Evolutionary conservation across 1,140 invertebrate genomes (phyloP).

Genomic region (Paracyclopina nana): DNA sequence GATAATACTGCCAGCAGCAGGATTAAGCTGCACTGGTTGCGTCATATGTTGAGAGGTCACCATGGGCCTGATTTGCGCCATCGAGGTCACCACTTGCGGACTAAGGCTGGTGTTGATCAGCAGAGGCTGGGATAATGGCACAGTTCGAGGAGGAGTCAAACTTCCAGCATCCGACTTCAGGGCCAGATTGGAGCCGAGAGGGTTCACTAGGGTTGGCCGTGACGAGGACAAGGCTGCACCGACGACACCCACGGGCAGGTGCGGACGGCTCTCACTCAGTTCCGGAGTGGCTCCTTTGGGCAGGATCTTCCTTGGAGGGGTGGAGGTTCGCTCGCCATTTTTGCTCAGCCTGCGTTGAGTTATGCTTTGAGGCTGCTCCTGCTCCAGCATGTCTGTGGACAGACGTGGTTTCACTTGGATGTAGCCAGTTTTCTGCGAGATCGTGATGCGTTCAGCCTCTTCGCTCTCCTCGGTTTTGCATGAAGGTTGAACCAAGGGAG

Average conservation of each 20-base stretch:
- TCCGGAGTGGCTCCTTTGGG: constrained; percentile 4
- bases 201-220: background rate
- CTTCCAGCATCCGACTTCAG: no score
- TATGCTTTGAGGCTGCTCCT: background rate
- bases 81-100: no score
- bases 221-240: background rate
- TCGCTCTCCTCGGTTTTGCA: background rate
- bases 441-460: background rate
- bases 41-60: no score
- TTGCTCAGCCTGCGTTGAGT: background rate
- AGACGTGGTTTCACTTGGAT: constrained; percentile 5
- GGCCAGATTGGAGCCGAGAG: no score
- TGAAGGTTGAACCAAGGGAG: background rate
- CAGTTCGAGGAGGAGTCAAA: no score
- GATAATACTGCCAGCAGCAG: no score
- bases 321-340: background rate
- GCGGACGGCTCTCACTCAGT: background rate
- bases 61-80: no score
- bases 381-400: background rate
- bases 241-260: constrained; percentile 10
- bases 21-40: no score
- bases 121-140: constrained; percentile 7
- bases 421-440: constrained; percentile 10
- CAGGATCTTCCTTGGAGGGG: constrained; percentile 12
- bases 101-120: constrained; percentile 8